Conservation (phyloP, 1,140 invertebrate genomes). For the Cryptotermes secundus region DNA sequence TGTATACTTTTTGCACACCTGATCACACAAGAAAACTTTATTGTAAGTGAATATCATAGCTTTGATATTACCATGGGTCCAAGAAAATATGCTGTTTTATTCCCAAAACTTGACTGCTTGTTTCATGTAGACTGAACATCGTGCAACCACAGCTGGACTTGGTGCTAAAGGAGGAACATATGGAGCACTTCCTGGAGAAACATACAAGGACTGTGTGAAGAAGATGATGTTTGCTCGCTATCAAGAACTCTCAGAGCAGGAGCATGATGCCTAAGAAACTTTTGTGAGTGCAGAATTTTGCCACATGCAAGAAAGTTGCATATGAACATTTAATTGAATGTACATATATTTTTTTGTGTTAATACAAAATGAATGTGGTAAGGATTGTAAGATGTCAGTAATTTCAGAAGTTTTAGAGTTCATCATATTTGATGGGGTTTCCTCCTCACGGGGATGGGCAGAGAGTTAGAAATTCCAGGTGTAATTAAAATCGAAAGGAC, state of each 20-base stretch:
- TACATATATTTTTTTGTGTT: constrained; percentile 19
- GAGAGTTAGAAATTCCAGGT: no score
- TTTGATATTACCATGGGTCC: no score
- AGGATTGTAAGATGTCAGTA: neutral
- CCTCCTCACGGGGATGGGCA: no score
- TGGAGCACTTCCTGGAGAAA: constrained; percentile 75
- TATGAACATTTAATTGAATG: neutral
- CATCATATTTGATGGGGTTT: no score
- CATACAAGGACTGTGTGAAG: constrained; percentile 88
- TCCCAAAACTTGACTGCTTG: constrained; percentile 21
- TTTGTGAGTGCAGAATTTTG: neutral
- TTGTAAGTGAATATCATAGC: no score
- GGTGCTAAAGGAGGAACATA: constrained; percentile 73
- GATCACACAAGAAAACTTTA: no score
- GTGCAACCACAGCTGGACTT: constrained; percentile 68
- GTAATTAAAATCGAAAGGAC: no score
- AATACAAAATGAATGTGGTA: neutral
- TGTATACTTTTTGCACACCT: no score
- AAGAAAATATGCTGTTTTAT: no score
- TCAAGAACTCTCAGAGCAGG: constrained; percentile 60
- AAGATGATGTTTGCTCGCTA: constrained; percentile 86
- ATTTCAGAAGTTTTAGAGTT: no score
- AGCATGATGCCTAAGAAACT: constrained; percentile 20
- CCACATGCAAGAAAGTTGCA: no score
- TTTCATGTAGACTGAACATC: constrained; percentile 55